Evolutionary conservation across 2,888 invertebrate species (phyloP).

Genomic region (Diabrotica balteata): DNA sequence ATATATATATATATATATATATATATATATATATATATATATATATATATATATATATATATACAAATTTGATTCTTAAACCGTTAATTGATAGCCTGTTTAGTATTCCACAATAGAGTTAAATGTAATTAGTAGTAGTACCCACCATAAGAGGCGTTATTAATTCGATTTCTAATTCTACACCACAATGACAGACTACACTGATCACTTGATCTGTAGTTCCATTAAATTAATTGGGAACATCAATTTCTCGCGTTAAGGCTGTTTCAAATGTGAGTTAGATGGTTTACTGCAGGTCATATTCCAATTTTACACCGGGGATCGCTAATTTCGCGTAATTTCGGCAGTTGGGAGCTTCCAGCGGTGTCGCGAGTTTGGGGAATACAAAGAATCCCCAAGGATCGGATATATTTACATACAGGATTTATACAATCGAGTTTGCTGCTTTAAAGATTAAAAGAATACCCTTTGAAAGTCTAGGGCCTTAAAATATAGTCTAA

Average conservation of each 20-base stretch:
- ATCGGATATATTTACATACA: not conserved
- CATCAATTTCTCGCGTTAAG: constrained; percentile 11
- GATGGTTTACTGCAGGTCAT: constrained; percentile 9
- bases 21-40: too few species aligned
- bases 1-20: too few species aligned
- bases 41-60: too few species aligned
- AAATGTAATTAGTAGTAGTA: too few species aligned
- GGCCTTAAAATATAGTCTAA: too few species aligned
- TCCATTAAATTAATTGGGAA: constrained; percentile 22
- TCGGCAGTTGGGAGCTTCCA: not conserved
- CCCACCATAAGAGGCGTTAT: not conserved
- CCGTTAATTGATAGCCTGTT: too few species aligned
- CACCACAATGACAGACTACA: constrained; percentile 9
- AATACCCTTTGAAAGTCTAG: too few species aligned
- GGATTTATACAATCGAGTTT: too few species aligned
- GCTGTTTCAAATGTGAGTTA: constrained; percentile 12
- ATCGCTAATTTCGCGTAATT: constrained; percentile 10
- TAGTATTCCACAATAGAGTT: too few species aligned
- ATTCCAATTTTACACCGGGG: constrained; percentile 10
- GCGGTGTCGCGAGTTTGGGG: not conserved
- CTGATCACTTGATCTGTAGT: constrained; percentile 3
- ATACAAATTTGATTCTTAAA: too few species aligned
- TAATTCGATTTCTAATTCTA: not conserved
- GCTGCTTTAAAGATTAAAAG: too few species aligned
- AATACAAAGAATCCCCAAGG: not conserved